Percentiles rank a stretch among this genome's conserved stretches.
phyloP scores from a whole-genome alignment of 2,888 invertebrate species.

The Nebria brevicollis region DNA sequence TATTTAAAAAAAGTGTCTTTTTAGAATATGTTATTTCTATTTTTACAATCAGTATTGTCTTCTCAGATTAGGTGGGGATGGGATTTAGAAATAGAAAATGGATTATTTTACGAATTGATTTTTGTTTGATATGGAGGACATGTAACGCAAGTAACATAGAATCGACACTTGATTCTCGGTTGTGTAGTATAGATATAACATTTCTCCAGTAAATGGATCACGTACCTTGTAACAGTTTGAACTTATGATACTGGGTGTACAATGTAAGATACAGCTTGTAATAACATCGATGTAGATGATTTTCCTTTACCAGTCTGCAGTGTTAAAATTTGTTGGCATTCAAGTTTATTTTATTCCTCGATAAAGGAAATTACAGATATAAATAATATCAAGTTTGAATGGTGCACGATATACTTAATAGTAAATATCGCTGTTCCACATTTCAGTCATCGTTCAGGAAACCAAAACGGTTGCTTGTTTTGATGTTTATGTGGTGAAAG shows the following conservation, averaged over 20 bases:
- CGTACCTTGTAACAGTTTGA: slow-evolving; percentile 41
- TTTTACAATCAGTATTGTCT: too few species aligned
- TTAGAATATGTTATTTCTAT: too few species aligned
- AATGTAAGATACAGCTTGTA: background rate
- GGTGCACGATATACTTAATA: background rate
- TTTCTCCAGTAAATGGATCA: slow-evolving; percentile 43
- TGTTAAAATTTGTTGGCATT: background rate
- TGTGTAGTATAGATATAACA: slow-evolving; percentile 37
- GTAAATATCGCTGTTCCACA: background rate
- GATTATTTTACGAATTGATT: too few species aligned
- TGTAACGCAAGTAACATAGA: background rate
- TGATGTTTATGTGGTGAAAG: background rate
- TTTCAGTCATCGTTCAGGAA: background rate
- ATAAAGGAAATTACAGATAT: background rate
- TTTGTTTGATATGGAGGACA: background rate
- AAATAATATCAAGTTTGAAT: slow-evolving; percentile 1
- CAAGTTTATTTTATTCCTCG: background rate
- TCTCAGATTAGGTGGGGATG: too few species aligned
- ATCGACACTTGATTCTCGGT: slow-evolving; percentile 6
- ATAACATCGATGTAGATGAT: background rate
- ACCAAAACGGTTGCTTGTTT: background rate
- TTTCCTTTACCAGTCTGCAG: background rate
- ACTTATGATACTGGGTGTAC: slow-evolving; percentile 18
- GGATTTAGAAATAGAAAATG: background rate
- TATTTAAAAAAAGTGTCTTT: too few species aligned